Base-by-base conservation (phyloP, 1,140 invertebrate species). In the Stegodyphus dumicola region DNA sequence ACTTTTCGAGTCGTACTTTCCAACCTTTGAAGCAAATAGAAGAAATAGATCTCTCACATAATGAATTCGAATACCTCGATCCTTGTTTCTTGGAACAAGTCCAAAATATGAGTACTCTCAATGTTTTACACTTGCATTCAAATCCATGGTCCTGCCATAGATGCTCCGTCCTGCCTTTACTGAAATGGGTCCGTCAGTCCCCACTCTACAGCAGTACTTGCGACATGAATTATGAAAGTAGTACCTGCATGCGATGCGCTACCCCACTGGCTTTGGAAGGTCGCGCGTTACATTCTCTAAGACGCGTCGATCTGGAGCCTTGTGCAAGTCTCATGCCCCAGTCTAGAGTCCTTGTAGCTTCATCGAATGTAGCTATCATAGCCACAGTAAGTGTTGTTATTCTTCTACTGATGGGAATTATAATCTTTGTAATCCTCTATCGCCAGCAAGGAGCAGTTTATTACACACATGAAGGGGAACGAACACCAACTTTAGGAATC, bases 391-490 rank as follows among this genome's bases (percentile, higher is more conserved):
- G 88, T 9, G 88, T 91, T 18, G 88, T 90, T 2, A 87, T 91
- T 52, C 77, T 90, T 9, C 70, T 92, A 7, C 76, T 91, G 6
- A 85, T 90, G 2, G 80, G 89, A 9, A 87, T 91, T 4, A 81
- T 89, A 6, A 88, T 90, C 15, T 88, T 88, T 7, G 67, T 91
- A 18, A 88, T 90, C 48, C 79, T 90, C 49, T 93, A 93, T 49
- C 90, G 92, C 65, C 91, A 93, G 17, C 93, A 94, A 86, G 92
- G 93, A 0, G 94, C 94, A 10, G 93, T 93, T 56, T 95, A 95
- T 89, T 95, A 95, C 89, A 95, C 94, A 0, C 92, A 94, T 89
- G 94, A 94, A 89, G 93, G 94, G 87, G 93, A 94, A 87, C 89
- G 93, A 13, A 83, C 65, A 7, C 77, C 70, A 33, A 80, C 77